Evolutionary conservation across 1,140 invertebrate species (phyloP).

Genomic region (Episyrphus balteatus): DNA sequence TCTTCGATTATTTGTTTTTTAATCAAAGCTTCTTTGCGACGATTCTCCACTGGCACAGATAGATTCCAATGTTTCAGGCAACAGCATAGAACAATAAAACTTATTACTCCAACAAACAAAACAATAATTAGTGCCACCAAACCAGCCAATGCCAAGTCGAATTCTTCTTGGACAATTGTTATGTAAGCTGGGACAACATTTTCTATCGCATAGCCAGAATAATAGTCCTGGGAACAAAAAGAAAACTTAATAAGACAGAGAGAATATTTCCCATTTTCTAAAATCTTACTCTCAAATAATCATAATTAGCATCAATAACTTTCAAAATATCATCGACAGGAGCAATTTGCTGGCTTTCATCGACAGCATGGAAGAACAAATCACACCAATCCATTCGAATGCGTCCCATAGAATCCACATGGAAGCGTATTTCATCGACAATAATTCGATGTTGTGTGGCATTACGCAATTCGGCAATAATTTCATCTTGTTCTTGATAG

Average conservation of each 20-base stretch:
- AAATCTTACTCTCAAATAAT: slow-evolving; percentile 55
- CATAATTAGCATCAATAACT: slow-evolving; percentile 75
- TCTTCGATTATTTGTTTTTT: slow-evolving; percentile 74
- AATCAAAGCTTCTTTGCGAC: slow-evolving; percentile 62
- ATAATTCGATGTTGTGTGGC: slow-evolving; percentile 65
- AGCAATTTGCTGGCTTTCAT: slow-evolving; percentile 62
- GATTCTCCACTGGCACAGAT: slow-evolving; percentile 45
- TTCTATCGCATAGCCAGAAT: slow-evolving; percentile 63
- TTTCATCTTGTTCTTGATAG: slow-evolving; percentile 53
- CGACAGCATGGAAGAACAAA: slow-evolving; percentile 76
- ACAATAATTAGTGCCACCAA: slow-evolving; percentile 76
- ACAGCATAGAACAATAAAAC: slow-evolving; percentile 78
- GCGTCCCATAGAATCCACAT: slow-evolving; percentile 55
- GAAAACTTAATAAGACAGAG: neutral
- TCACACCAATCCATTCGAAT: slow-evolving; percentile 72
- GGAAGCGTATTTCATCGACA: slow-evolving; percentile 66
- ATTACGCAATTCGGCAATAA: slow-evolving; percentile 58
- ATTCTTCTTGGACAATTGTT: slow-evolving; percentile 52
- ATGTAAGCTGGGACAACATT: slow-evolving; percentile 61
- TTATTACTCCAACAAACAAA: slow-evolving; percentile 73
- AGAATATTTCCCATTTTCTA: neutral
- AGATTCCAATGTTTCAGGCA: slow-evolving; percentile 70
- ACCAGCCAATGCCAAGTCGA: slow-evolving; percentile 75
- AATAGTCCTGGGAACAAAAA: slow-evolving; percentile 25
- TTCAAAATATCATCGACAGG: slow-evolving; percentile 69